Evolutionary conservation across 2,888 invertebrate genomes (phyloP).

Genomic region (Macrosiphum euphorbiae): DNA sequence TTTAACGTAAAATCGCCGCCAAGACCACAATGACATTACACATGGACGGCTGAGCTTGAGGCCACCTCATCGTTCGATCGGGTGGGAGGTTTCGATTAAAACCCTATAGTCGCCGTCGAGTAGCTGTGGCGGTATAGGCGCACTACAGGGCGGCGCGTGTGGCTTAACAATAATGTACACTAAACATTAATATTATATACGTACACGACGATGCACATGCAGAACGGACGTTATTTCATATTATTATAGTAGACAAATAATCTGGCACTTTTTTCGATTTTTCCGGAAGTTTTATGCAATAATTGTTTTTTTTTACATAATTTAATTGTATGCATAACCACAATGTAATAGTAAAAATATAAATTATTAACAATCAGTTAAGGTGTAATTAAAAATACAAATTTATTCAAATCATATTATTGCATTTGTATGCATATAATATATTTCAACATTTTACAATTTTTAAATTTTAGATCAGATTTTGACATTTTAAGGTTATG

Average conservation of each 20-base stretch:
- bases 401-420: neutral
- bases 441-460: neutral
- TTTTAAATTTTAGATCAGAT: no score
- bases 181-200: neutral
- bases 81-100: neutral
- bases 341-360: neutral
- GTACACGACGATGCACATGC: neutral
- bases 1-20: neutral
- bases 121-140: neutral
- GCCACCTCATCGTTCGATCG: neutral
- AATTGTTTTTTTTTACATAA: neutral
- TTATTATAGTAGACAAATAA: neutral
- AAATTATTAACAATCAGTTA: neutral
- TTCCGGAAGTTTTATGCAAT: neutral
- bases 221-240: neutral
- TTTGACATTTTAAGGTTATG: neutral
- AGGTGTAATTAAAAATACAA: neutral
- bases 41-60: neutral
- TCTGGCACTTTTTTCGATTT: neutral
- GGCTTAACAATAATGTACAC: neutral
- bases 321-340: neutral
- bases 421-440: neutral
- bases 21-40: neutral
- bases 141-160: neutral
- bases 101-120: neutral